Percentiles rank a stretch among this genome's conserved stretches.
These are phyloP conservation scores for Andrena chrysosceles DNA, from an alignment of 2,888 invertebrate species.

Conservation along the genomic window DNA sequence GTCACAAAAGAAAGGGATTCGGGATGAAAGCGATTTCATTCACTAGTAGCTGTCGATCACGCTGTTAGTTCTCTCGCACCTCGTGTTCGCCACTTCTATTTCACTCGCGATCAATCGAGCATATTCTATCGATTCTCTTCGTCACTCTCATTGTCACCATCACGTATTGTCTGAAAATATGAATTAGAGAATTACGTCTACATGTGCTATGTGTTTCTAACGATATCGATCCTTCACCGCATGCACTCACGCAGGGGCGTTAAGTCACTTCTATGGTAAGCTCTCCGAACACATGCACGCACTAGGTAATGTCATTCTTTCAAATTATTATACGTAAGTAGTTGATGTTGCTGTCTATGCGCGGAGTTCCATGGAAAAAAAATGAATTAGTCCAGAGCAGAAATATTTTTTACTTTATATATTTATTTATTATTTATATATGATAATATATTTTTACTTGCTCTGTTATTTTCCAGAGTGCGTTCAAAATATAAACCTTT, in stretches of 20 bases:
- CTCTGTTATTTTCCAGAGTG: not conserved
- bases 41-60: conserved; percentile 42
- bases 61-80: conserved; percentile 46
- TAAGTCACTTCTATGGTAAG: conserved; percentile 84
- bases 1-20: not conserved
- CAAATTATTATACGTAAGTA: conserved; percentile 74
- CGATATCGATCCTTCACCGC: conserved; percentile 72
- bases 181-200: conserved; percentile 38
- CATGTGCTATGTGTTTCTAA: conserved; percentile 62
- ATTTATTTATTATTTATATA: not conserved
- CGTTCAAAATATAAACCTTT: not conserved
- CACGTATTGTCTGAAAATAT: conserved; percentile 36
- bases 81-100: conserved; percentile 45
- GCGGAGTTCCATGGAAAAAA: conserved; percentile 48
- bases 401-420: too few relatives aligned
- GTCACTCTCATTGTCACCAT: conserved; percentile 60
- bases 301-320: conserved; percentile 84
- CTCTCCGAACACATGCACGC: conserved; percentile 84
- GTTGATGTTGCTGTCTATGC: conserved; percentile 42
- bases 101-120: conserved; percentile 38
- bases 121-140: conserved; percentile 54
- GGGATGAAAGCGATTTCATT: conserved; percentile 22
- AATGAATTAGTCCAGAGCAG: too few relatives aligned
- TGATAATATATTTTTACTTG: not conserved
- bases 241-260: conserved; percentile 83